phyloP scores from a whole-genome alignment of 2,888 invertebrate genomes.

The Trachelus tabidus region DNA sequence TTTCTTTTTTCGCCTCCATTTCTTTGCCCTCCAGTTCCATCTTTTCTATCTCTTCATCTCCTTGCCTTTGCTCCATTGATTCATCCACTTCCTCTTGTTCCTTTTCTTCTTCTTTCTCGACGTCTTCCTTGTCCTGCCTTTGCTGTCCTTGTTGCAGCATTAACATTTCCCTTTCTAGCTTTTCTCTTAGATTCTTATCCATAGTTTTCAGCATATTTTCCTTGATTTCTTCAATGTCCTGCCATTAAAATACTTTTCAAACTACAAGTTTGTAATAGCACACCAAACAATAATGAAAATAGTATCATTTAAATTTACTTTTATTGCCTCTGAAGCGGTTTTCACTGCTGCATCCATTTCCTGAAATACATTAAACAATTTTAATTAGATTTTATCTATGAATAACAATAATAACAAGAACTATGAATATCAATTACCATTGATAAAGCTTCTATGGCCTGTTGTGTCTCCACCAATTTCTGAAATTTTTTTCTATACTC shows the following conservation, averaged over 20 bases:
- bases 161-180: not conserved
- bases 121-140: not conserved
- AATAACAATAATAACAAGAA: not conserved
- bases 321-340: not conserved
- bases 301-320: not conserved
- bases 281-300: not conserved
- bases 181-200: not conserved
- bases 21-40: slow-evolving; percentile 6
- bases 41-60: slow-evolving; percentile 12
- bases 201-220: not conserved
- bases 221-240: not conserved
- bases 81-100: not conserved
- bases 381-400: not conserved
- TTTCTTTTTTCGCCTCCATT: slow-evolving; percentile 2
- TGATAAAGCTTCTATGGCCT: not conserved
- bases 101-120: not conserved
- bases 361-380: not conserved
- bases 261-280: not conserved
- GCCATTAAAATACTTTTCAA: not conserved
- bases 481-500: not conserved
- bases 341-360: not conserved
- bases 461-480: not conserved
- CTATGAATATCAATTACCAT: not conserved
- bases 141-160: not conserved
- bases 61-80: not conserved